Evolutionary conservation across 1,140 invertebrate genomes (phyloP).

Genomic region (Proales similis): DNA sequence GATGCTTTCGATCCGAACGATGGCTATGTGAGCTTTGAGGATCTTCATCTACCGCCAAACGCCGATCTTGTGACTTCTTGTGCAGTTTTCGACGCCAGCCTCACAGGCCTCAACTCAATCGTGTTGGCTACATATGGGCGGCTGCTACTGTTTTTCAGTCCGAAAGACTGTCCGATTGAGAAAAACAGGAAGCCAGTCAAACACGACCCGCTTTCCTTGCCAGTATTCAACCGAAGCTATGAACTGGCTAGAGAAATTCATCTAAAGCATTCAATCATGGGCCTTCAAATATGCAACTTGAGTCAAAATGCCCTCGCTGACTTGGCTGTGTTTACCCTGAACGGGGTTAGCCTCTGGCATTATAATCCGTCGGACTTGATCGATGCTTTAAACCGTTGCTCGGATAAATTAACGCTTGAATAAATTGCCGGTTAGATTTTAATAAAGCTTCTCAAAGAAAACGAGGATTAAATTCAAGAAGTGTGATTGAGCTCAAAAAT

Average conservation of each 20-base stretch:
- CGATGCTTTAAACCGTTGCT: constrained; percentile 9
- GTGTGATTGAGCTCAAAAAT: no score
- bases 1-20: constrained; percentile 8
- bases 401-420: no score
- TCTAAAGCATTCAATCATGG: constrained; percentile 23
- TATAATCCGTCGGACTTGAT: constrained; percentile 18
- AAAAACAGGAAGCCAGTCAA: no score
- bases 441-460: no score
- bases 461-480: no score
- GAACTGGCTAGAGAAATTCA: constrained; percentile 18
- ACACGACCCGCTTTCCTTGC: no score
- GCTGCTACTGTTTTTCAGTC: constrained; percentile 12
- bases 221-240: neutral
- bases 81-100: constrained; percentile 11
- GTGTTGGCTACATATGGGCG: constrained; percentile 19
- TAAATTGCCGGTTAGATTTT: no score
- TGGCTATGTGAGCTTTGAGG: neutral
- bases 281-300: neutral
- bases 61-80: constrained; percentile 18
- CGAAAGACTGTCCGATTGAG: neutral
- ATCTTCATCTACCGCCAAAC: constrained; percentile 2
- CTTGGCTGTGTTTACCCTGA: constrained; percentile 17
- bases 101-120: constrained; percentile 21
- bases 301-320: constrained; percentile 20
- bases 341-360: constrained; percentile 29